These are phyloP conservation scores for Hymenochirus boettgeri DNA, from an alignment of 2,113 vertebrate species.

Conservation along the genomic window DNA sequence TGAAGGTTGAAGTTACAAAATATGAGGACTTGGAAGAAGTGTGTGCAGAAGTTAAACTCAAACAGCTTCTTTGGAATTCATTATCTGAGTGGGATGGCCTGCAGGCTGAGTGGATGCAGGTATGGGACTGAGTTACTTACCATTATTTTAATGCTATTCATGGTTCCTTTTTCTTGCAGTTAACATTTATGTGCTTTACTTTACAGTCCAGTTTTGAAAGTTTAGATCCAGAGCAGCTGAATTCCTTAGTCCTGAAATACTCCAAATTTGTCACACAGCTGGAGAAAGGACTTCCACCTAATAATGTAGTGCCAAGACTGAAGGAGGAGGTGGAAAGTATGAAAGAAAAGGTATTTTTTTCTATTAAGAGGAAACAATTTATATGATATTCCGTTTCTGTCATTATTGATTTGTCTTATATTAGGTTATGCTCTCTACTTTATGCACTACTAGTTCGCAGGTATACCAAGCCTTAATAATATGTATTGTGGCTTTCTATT, in stretches of 20 bases:
- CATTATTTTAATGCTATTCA: neutral
- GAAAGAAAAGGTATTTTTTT: slow-evolving; percentile 68
- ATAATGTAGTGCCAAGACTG: slow-evolving; percentile 64
- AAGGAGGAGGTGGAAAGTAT: slow-evolving; percentile 69
- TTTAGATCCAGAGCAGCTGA: slow-evolving; percentile 71
- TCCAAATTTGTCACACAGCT: slow-evolving; percentile 68
- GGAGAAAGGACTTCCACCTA: slow-evolving; percentile 73
- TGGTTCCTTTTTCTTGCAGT: neutral
- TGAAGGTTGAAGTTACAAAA: slow-evolving; percentile 73
- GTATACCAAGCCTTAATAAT: too few species aligned
- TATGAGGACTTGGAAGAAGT: slow-evolving; percentile 72
- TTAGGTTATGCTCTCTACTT: too few species aligned
- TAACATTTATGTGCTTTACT: neutral
- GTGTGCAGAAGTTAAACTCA: slow-evolving; percentile 67
- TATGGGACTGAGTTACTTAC: slow-evolving; percentile 35
- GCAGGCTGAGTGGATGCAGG: slow-evolving; percentile 67
- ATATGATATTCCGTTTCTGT: too few species aligned
- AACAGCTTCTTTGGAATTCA: slow-evolving; percentile 75
- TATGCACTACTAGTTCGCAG: too few species aligned
- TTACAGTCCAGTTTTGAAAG: slow-evolving; percentile 64
- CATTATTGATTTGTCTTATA: too few species aligned
- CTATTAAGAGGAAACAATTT: too few species aligned
- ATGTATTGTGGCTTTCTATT: too few species aligned
- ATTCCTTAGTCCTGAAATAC: slow-evolving; percentile 67
- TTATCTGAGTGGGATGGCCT: slow-evolving; percentile 68